Base-by-base conservation (phyloP, 2,888 invertebrate genomes). In the Plebejus anna region DNA sequence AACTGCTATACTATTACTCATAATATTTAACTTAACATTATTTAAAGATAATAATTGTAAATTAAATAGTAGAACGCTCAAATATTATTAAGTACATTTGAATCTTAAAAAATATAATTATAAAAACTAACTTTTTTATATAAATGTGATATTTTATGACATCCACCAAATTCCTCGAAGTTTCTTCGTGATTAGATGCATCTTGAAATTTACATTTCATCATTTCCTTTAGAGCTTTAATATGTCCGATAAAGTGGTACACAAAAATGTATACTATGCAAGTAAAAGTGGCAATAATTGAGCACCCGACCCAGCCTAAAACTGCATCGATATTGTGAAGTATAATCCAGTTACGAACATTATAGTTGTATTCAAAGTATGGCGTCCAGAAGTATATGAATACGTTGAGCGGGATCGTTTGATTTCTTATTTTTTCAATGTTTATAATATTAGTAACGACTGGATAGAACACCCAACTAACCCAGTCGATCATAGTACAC, bases 211-310 rank as follows among this genome's bases (percentile, higher is more conserved):
- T 78, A 0, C 77, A 80, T 59, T 77, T 79, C n/a, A 86, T 80
- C 66, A 82, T 83, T 36, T 86, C 47, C 47, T 84, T 85, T 32
- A 85, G 79, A 61, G 85, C 80, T 51, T 84, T 79, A n/a, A 87
- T 82, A 72, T 86, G 86, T 0, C 85, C 84, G 72, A 84, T 83
- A 6, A 87, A 76, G 79, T 87, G 84, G 66, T 82, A 84, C 6
- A 87, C 77, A 70, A 84, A 82, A 0, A 82, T 79, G 55, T 84
- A 82, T 66, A 83, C 84, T 1, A 82, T 76, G 0, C 81, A 79
- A 77, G 86, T 85, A 66, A 82, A 85, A 0, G 82, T n/a, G 2
- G 80, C 75, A 0, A 86, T 75, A 0, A 83, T 73, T 0, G 75
- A 59, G 11, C 80, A 81, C 0, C 79, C 82, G 28, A 16, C 28